These are phyloP conservation scores for Pristis pectinata DNA, from an alignment of 2,797 vertebrate species.

Conservation along the genomic window DNA sequence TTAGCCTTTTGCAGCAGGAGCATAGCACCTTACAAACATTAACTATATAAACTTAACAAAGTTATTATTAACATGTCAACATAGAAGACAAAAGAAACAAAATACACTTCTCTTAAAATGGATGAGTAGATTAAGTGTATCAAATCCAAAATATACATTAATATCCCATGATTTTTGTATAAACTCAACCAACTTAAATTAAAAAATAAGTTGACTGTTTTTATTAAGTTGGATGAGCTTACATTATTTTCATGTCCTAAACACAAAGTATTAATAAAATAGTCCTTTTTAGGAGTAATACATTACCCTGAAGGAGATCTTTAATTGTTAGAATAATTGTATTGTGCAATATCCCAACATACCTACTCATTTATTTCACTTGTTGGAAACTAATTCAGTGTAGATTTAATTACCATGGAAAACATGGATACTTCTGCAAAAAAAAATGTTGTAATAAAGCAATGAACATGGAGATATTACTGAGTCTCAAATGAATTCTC, in stretches of 20 bases:
- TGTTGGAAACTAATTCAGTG: neutral
- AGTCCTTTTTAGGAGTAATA: neutral
- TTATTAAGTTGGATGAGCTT: too few species aligned
- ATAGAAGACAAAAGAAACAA: neutral
- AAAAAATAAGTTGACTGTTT: neutral
- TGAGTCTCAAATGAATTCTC: neutral
- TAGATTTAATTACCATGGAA: conserved; percentile 6
- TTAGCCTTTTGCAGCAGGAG: neutral
- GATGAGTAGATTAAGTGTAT: neutral
- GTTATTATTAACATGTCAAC: too few species aligned
- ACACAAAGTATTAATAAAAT: neutral
- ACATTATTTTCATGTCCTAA: neutral
- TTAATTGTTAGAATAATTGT: neutral
- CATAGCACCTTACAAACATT: neutral
- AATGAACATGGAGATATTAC: neutral
- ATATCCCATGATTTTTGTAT: neutral
- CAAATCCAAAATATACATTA: neutral
- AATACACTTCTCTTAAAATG: neutral
- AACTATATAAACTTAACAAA: too few species aligned
- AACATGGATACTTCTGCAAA: neutral
- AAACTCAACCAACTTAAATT: neutral
- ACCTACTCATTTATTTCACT: neutral
- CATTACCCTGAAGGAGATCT: neutral
- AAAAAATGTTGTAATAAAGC: neutral
- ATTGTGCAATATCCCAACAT: neutral